Evolutionary conservation across 2,888 invertebrate genomes (phyloP), one percentile per base, ranked within the genome.

Genomic region (Ichneumon xanthorius): DNA sequence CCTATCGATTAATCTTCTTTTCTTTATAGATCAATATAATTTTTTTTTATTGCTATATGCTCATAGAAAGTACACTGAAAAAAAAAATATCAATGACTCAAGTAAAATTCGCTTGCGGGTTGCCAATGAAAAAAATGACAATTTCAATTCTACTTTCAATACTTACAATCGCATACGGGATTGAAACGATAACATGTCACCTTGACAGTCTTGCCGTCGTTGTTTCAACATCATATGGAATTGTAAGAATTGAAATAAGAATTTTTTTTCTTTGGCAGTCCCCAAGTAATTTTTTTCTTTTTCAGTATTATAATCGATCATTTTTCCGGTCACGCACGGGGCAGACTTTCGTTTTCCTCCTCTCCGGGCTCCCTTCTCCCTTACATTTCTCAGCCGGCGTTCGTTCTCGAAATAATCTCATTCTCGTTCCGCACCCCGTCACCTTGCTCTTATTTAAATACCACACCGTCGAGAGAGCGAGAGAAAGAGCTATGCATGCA

Each of bases 371-470:
- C 53, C 58, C 76, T 22, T 48, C 26, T 50, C 33, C 70, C 22
- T 75, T 73, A 65, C 72, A 26, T 77, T 53, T 30, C 70, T 16
- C 61, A 30, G 45, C 75, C 63, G 58, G 40, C 75, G 78, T 75
- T 61, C 75, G 70, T 61, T 81, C 82, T 86, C 81, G 78, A 87
- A 89, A 88, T 89, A 90, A 89, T 88, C 88, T 86, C 79, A 87
- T 87, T 88, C 85, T 88, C 80, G 87, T 88, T 88, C 77, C 81
- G 73, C 86, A 85, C 78, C 68, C 84, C 67, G 84, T 88, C 88
- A 84, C 82, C 86, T 84, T 88, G 88, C 82, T 88, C 84, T 89
- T 88, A 88, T 89, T 89, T 87, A 89, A 88, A 88, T 88, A 72
- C 87, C 87, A 72, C 76, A 78, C 76, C 81, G 77, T 72, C 73